Evolutionary conservation across 1,140 invertebrate species (phyloP).

Genomic region (Drosophila bifasciata): DNA sequence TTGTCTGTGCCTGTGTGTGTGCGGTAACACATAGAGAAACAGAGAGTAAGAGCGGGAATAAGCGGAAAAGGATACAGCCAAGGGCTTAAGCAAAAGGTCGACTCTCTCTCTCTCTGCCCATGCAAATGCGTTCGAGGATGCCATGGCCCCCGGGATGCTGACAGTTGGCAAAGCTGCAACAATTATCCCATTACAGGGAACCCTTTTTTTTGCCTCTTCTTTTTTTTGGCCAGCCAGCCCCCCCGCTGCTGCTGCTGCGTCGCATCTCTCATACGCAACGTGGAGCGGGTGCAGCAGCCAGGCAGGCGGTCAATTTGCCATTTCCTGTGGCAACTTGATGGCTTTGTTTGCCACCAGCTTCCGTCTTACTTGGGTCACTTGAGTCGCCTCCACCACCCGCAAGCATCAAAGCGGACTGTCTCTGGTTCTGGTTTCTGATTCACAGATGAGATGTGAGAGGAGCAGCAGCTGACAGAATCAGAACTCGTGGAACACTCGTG

Average conservation of each 20-base stretch:
- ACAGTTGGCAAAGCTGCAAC: conserved; percentile 66
- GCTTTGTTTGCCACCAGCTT: conserved; percentile 20
- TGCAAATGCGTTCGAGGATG: conserved; percentile 15
- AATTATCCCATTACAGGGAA: conserved; percentile 75
- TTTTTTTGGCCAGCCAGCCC: not conserved
- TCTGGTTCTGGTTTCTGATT: too few species aligned
- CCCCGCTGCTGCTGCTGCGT: conserved; percentile 54
- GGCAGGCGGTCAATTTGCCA: conserved; percentile 82
- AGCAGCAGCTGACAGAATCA: conserved; percentile 39
- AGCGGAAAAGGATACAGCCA: conserved; percentile 23
- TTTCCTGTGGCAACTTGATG: conserved; percentile 52
- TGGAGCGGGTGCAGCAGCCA: conserved; percentile 57
- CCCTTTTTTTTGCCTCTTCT: conserved; percentile 48
- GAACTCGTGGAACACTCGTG: conserved; percentile 54
- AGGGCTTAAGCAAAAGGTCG: conserved; percentile 16
- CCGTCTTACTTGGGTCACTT: conserved; percentile 27
- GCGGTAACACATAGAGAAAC: too few species aligned
- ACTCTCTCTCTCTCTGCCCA: conserved; percentile 24
- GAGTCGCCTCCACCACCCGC: not conserved
- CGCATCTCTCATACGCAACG: conserved; percentile 66
- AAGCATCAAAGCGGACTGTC: too few species aligned
- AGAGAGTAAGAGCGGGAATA: not conserved
- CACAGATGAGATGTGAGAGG: too few species aligned
- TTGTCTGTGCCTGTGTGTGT: conserved; percentile 26
- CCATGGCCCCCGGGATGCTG: conserved; percentile 29